Evolutionary conservation across 2,797 vertebrate genomes (phyloP), one percentile per base, ranked within the genome.

Genomic region (Streptopelia turtur): DNA sequence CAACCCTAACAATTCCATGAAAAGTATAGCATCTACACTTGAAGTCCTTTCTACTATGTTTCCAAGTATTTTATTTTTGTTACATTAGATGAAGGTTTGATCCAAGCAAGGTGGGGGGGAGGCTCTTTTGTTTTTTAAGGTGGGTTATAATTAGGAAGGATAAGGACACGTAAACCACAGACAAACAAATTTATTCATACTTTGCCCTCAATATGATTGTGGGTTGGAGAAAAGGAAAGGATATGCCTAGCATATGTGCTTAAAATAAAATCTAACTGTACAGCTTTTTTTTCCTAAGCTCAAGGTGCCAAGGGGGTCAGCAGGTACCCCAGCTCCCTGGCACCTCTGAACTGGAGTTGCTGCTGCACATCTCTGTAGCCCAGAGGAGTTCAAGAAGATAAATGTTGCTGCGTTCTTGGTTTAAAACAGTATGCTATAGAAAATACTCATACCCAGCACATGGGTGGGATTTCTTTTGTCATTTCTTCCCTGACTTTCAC

Each of bases 91-190:
- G 43, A 45, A 45, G 18, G 23, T 80, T 90, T 75, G 49, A 59
- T 75, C 37, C 49, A 25, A 20, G 9, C 5, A 69, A 68, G 12
- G 63, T 25, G 39, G 39, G 6, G 6, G 13, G 9, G 5, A 3
- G 3, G 5, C 27, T 70, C 6, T 35, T 30, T 24, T 33, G 3
- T 21, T 78, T 75, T 79, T 59, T 59, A 47, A 37, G 43, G 35
- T 18, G 30, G 20, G 10, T 60, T 82, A 27, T 43, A 63, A 56
- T 47, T 39, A 64, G 39, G 43, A 84, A 57, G 43, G 24, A 21
- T 76, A 37, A 37, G 45, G 24, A 28, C 10, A 8, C 0, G 0
- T 31, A 56, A 68, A 8, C 49, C 3, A 5, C 21, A 21, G 18
- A 25, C 18, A 37, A 55, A 31, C 35, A 57, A 9, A 11, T 28